Evolutionary conservation across 2,888 invertebrate species (phyloP), one percentile per base, ranked within the genome.

Genomic region (Crioceris asparagi): DNA sequence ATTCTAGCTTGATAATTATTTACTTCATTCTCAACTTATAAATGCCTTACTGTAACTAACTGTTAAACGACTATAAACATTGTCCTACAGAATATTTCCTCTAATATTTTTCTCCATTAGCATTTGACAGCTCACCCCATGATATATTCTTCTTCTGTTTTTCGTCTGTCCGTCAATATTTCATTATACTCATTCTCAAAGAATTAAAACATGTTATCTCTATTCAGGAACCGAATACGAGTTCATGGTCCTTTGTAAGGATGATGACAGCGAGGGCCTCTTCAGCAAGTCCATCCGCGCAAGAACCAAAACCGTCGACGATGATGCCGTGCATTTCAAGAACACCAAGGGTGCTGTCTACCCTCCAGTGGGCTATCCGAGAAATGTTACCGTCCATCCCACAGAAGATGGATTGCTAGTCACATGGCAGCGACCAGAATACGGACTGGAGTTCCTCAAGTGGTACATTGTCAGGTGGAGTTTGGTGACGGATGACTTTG

Each of bases 161-260:
- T n/a, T n/a, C n/a, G n/a, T n/a, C n/a, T n/a, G n/a, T n/a, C n/a
- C n/a, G n/a, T n/a, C n/a, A n/a, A n/a, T n/a, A n/a, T n/a, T n/a
- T n/a, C n/a, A n/a, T n/a, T n/a, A n/a, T n/a, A n/a, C n/a, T n/a
- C n/a, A n/a, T n/a, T n/a, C n/a, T n/a, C n/a, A n/a, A n/a, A n/a
- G n/a, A n/a, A n/a, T n/a, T n/a, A n/a, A n/a, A n/a, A n/a, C n/a
- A n/a, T n/a, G n/a, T n/a, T n/a, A n/a, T n/a, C n/a, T n/a, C n/a
- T n/a, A n/a, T 54, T 25, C 32, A 63, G 64, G 67, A 43, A 73
- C 80, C 15, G 78, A 82, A 56, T 93, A 93, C 64, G 91, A 93
- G 65, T 79, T 94, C 58, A 87, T 90, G 75, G 84, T 94, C 32
- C 72, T 90, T 32, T 81, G 90, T 50, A 83, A 86, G 61, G 91